These are phyloP conservation scores for Camponotus floridanus DNA, from an alignment of 1,140 invertebrate species.

Conservation along the genomic window DNA sequence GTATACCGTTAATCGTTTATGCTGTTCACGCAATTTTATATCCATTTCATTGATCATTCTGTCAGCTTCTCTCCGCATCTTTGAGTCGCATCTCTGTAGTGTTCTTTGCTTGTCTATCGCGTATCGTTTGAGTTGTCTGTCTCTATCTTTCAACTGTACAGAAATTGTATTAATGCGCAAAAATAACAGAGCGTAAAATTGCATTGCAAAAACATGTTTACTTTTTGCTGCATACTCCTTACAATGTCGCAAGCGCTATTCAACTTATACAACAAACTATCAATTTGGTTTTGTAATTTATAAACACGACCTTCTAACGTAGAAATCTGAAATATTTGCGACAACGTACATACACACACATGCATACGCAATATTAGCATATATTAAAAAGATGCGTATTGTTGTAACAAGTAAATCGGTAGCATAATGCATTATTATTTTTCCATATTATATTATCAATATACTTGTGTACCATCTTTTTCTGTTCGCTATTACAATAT, in stretches of 20 bases:
- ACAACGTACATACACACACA: no score
- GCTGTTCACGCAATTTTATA: slow-evolving; percentile 89
- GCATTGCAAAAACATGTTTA: slow-evolving; percentile 66
- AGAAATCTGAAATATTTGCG: slow-evolving; percentile 77
- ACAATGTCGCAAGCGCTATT: slow-evolving; percentile 84
- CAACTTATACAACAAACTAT: slow-evolving; percentile 83
- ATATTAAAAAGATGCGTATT: background rate
- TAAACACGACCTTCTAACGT: slow-evolving; percentile 84
- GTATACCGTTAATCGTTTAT: slow-evolving; percentile 87
- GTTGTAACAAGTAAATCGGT: background rate
- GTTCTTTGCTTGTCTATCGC: slow-evolving; percentile 91
- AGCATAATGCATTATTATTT: slow-evolving; percentile 1
- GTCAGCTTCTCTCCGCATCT: slow-evolving; percentile 90
- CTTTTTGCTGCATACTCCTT: slow-evolving; percentile 84
- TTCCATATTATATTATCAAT: slow-evolving; percentile 1
- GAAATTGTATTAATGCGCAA: background rate
- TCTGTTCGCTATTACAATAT: slow-evolving; percentile 88
- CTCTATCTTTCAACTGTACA: slow-evolving; percentile 88
- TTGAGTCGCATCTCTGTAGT: slow-evolving; percentile 90
- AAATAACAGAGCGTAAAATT: slow-evolving; percentile 12
- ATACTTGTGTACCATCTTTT: slow-evolving; percentile 83
- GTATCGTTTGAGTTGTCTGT: slow-evolving; percentile 89
- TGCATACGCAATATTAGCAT: background rate
- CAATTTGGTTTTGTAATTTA: slow-evolving; percentile 83
- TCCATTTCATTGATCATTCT: slow-evolving; percentile 89